Evolutionary conservation across 2,888 invertebrate genomes (phyloP).

Genomic region (Trypoxylon attenuatum): DNA sequence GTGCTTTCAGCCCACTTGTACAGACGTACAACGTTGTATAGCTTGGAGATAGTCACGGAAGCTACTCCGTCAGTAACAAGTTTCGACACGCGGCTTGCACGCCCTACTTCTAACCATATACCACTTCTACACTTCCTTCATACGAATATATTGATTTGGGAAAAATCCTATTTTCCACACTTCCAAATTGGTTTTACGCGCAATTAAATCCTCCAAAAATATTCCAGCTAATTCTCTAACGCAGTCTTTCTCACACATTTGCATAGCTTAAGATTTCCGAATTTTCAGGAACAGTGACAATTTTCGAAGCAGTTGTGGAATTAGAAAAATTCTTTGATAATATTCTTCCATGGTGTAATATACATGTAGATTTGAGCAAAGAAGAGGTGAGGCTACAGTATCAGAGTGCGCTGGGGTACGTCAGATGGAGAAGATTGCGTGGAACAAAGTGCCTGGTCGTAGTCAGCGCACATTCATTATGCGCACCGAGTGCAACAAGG

Average conservation of each 20-base stretch:
- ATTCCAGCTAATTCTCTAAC: no score
- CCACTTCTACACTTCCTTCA: constrained; percentile 12
- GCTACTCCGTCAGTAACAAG: constrained; percentile 52
- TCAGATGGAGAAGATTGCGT: constrained; percentile 18
- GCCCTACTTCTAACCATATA: constrained; percentile 41
- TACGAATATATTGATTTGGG: background rate
- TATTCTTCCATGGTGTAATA: no score
- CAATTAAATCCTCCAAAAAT: no score
- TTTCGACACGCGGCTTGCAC: constrained; percentile 49
- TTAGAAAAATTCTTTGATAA: no score
- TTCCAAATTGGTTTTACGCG: no score
- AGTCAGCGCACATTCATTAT: constrained; percentile 39
- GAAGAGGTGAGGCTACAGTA: background rate
- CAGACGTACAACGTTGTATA: constrained; percentile 32
- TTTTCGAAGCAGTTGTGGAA: no score
- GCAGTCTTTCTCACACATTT: no score
- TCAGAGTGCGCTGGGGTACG: background rate
- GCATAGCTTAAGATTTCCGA: no score
- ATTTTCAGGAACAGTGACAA: no score
- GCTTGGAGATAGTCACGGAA: constrained; percentile 53
- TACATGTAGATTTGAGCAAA: background rate
- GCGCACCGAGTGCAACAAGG: constrained; percentile 10
- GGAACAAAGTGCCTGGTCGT: background rate
- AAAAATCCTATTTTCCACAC: no score
- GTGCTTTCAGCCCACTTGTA: constrained; percentile 50